A percentile compares a stretch with the other conserved stretches of the same genome.
Conservation (phyloP, 2,797 vertebrate species). For the Phoeniculus purpureus region DNA sequence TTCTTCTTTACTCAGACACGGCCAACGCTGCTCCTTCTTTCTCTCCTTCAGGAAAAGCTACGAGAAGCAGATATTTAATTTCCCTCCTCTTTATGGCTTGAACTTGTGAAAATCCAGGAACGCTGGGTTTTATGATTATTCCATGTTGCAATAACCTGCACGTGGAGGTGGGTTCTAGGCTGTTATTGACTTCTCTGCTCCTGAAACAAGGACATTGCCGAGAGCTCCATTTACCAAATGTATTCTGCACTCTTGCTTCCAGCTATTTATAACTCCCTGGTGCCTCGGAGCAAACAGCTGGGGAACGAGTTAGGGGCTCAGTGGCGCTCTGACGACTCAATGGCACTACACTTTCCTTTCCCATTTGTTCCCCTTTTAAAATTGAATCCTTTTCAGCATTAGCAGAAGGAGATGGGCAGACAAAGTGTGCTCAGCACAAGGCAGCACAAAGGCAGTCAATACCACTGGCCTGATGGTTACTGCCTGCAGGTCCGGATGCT, state of each 20-base stretch:
- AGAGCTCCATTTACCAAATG: constrained; percentile 8
- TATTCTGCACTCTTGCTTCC: background rate
- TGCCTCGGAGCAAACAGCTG: background rate
- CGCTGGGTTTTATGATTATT: background rate
- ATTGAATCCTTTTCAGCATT: background rate
- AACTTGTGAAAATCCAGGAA: constrained; percentile 19
- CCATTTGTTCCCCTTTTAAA: background rate
- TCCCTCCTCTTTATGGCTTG: background rate
- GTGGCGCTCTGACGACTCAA: background rate
- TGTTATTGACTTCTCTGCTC: constrained; percentile 17
- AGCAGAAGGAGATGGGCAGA: background rate
- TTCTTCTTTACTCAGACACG: background rate
- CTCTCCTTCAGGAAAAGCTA: background rate
- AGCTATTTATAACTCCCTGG: background rate
- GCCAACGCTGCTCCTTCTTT: background rate
- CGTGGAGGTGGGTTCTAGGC: background rate
- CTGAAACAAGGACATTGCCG: constrained; percentile 7
- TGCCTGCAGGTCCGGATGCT: background rate
- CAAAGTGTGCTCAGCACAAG: background rate
- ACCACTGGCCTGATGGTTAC: background rate
- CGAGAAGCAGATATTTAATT: background rate
- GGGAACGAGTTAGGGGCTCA: background rate
- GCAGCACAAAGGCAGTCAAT: background rate
- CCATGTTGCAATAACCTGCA: background rate
- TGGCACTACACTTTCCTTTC: background rate